Evolutionary conservation across 2,113 vertebrate species (phyloP).

Genomic region (Climacteris rufus): DNA sequence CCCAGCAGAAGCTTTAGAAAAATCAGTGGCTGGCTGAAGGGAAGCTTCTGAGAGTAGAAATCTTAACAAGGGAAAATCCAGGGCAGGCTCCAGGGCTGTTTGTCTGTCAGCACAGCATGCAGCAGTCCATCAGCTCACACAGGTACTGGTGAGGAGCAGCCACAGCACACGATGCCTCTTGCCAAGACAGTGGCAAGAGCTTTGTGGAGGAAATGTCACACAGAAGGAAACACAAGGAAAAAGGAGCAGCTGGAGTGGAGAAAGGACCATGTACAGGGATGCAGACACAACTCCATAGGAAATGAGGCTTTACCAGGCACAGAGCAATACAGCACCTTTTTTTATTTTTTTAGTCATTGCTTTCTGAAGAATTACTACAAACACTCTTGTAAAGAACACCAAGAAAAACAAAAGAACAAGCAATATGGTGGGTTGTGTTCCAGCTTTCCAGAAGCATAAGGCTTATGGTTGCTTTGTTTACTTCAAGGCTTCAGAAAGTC

Average conservation of each 20-base stretch:
- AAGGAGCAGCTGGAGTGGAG: background rate
- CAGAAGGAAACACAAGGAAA: background rate
- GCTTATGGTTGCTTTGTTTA: background rate
- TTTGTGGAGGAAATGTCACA: background rate
- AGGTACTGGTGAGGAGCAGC: background rate
- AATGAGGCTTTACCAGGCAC: background rate
- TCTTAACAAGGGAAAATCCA: background rate
- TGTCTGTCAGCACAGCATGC: background rate
- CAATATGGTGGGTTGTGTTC: background rate
- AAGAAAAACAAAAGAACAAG: background rate
- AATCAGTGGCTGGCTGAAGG: background rate
- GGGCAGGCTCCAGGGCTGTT: background rate
- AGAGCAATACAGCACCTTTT: background rate
- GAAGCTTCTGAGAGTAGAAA: background rate
- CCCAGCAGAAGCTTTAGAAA: background rate
- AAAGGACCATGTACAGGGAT: background rate
- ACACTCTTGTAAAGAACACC: background rate
- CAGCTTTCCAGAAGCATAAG: background rate
- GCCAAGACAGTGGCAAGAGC: background rate
- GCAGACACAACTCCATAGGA: background rate
- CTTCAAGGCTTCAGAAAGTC: constrained; percentile 27
- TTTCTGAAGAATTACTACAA: background rate
- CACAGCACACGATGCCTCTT: background rate
- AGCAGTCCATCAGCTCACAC: rapidly evolving
- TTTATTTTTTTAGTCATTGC: background rate